Evolutionary conservation across 23 tunicate species (phyloP).

Genomic region (Clavelina lepadiformis): DNA sequence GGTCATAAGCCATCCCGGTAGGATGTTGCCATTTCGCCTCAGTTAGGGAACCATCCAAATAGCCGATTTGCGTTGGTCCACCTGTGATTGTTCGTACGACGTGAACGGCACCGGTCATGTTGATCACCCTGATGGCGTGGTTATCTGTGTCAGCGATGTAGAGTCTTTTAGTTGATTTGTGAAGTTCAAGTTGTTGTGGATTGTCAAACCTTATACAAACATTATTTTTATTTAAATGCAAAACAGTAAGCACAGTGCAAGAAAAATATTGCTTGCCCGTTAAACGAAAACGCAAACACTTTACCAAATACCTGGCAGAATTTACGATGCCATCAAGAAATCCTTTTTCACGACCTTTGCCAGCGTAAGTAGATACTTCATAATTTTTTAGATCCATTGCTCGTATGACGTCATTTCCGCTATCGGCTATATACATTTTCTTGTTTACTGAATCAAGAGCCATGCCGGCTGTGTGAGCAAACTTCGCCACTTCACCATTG

Average conservation of each 20-base stretch:
- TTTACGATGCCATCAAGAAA: slow-evolving; percentile 13
- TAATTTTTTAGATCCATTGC: slow-evolving; percentile 12
- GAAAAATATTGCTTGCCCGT: too few relatives aligned
- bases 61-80: slow-evolving; percentile 24
- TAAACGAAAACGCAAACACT: too few relatives aligned
- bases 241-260: too few relatives aligned
- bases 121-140: slow-evolving; percentile 30
- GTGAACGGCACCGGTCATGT: not conserved
- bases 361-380: slow-evolving; percentile 22
- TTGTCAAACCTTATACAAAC: slow-evolving; percentile 20
- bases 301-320: slow-evolving; percentile 16
- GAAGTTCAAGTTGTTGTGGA: slow-evolving; percentile 23
- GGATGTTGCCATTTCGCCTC: slow-evolving; percentile 42
- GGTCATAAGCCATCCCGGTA: slow-evolving; percentile 36
- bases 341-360: slow-evolving; percentile 4
- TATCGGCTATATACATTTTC: slow-evolving; percentile 25
- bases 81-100: slow-evolving; percentile 21
- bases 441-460: slow-evolving; percentile 2
- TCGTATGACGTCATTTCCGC: slow-evolving; percentile 35
- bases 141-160: slow-evolving; percentile 43
- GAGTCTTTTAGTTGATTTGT: not conserved
- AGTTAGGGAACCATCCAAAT: slow-evolving; percentile 21
- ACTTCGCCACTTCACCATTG: slow-evolving; percentile 13
- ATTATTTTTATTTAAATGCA: too few relatives aligned
- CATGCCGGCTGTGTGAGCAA: slow-evolving; percentile 36